These are phyloP conservation scores for Scrobipalpa costella DNA, from an alignment of 2,888 invertebrate genomes.

Conservation along the genomic window DNA sequence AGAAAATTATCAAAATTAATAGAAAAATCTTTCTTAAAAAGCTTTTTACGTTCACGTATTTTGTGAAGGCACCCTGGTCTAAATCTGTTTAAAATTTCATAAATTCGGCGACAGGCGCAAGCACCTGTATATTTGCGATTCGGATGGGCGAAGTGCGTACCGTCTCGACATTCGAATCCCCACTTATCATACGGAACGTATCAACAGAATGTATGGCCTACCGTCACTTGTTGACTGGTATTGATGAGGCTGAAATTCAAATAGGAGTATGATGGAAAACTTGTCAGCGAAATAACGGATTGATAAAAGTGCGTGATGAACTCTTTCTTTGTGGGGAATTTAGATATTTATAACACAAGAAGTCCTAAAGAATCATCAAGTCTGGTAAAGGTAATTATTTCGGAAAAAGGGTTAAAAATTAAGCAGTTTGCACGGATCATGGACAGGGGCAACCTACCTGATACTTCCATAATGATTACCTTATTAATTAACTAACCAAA, in stretches of 20 bases:
- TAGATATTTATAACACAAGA: too few relatives aligned
- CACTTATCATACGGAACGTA: conserved; percentile 17
- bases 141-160: conserved; percentile 32
- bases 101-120: conserved; percentile 28
- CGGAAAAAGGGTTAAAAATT: too few relatives aligned
- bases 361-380: too few relatives aligned
- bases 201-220: conserved; percentile 16
- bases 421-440: too few relatives aligned
- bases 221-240: background rate
- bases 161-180: conserved; percentile 5
- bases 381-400: too few relatives aligned
- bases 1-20: background rate
- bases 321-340: too few relatives aligned
- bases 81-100: conserved; percentile 33
- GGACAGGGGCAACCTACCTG: too few relatives aligned
- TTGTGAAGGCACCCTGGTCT: background rate
- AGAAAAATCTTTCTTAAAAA: background rate
- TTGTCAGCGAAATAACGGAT: background rate
- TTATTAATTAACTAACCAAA: too few relatives aligned
- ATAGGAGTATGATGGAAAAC: background rate
- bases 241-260: conserved; percentile 15
- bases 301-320: background rate
- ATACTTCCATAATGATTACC: too few relatives aligned
- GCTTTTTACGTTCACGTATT: background rate
- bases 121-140: conserved; percentile 37